Conservation (phyloP, 2,113 vertebrate genomes). For the Engystomops pustulosus region DNA sequence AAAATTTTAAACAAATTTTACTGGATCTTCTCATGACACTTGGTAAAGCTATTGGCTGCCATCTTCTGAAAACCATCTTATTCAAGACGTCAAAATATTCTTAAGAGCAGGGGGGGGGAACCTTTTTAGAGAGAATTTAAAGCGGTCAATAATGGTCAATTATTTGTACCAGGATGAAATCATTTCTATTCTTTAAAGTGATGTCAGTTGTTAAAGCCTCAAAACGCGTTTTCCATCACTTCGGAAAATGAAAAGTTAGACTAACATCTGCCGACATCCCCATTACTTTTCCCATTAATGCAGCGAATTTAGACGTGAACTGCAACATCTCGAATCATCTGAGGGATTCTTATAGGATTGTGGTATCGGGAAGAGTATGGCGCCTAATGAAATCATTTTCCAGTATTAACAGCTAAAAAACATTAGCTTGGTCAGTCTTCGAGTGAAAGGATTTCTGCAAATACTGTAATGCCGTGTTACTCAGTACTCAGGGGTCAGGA, state of each 20-base stretch:
- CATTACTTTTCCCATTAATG: conserved; percentile 30
- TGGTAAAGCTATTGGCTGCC: not conserved
- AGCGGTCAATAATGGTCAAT: not conserved
- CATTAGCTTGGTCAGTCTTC: not conserved
- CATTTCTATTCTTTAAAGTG: not conserved
- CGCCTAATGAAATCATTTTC: conserved; percentile 31
- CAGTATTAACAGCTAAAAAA: conserved; percentile 35
- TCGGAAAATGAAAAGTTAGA: conserved; percentile 27
- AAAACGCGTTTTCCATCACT: conserved; percentile 1
- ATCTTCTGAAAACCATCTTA: not conserved
- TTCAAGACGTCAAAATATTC: not conserved
- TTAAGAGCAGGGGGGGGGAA: too few relatives aligned
- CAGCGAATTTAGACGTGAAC: not conserved
- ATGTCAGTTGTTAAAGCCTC: not conserved
- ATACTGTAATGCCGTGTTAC: not conserved
- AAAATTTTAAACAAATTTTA: too few relatives aligned
- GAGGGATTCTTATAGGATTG: conserved; percentile 27
- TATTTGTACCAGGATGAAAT: not conserved
- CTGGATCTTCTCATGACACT: too few relatives aligned
- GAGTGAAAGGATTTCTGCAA: not conserved
- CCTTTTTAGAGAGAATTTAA: too few relatives aligned
- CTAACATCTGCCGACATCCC: not conserved
- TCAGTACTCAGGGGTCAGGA: not conserved
- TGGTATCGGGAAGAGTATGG: conserved; percentile 31
- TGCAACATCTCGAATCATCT: conserved; percentile 16